Conservation (phyloP, 2,113 vertebrate species). For the Indicator maculatus region DNA sequence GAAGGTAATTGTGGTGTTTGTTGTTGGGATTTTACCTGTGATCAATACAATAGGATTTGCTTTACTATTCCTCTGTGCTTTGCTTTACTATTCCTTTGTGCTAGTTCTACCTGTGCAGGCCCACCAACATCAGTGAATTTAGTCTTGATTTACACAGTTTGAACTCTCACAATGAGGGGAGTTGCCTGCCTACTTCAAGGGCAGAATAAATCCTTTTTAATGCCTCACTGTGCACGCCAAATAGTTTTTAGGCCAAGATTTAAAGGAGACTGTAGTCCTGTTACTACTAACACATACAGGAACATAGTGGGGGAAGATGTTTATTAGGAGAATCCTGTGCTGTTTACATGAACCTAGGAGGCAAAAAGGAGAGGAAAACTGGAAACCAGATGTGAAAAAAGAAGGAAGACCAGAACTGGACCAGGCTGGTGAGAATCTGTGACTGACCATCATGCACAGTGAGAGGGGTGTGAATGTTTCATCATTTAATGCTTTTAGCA, state of each 20-base stretch:
- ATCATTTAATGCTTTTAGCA: not conserved
- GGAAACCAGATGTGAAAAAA: not conserved
- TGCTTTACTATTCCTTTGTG: not conserved
- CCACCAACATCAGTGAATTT: not conserved
- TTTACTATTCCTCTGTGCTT: not conserved
- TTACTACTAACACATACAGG: not conserved
- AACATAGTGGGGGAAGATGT: not conserved
- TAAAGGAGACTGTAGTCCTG: not conserved
- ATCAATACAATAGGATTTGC: not conserved
- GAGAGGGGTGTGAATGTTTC: not conserved
- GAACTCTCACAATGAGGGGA: not conserved
- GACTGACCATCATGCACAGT: not conserved
- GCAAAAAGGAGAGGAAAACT: not conserved
- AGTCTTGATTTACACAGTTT: conserved; percentile 35
- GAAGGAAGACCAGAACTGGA: not conserved
- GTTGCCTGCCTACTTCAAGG: conserved; percentile 1
- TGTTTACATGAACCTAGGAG: not conserved
- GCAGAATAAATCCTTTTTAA: conserved; percentile 35
- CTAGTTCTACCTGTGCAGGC: not conserved
- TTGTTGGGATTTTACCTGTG: not conserved
- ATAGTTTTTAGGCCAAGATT: conserved; percentile 23
- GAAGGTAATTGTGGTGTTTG: not conserved
- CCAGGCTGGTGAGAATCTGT: not conserved
- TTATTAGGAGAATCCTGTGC: not conserved
- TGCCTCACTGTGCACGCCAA: conserved; percentile 1